Conservation (phyloP, 2,888 invertebrate genomes). For the Meteorus cinctellus region DNA sequence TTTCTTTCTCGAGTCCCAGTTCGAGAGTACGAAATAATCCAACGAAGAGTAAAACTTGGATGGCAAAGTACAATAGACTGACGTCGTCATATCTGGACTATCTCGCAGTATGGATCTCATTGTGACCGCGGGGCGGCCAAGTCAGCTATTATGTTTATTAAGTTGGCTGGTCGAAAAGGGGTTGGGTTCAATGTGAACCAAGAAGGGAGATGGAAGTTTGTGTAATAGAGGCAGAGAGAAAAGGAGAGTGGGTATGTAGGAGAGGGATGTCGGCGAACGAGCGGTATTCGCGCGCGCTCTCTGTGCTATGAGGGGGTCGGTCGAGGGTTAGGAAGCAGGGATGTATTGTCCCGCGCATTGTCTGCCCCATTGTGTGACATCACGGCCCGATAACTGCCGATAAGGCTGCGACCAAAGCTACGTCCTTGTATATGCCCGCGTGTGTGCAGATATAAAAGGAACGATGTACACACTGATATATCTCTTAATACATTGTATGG, state of each 20-base stretch:
- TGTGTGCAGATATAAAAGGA: slow-evolving; percentile 52
- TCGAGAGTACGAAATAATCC: slow-evolving; percentile 55
- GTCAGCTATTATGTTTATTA: slow-evolving; percentile 73
- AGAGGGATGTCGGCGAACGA: slow-evolving; percentile 38
- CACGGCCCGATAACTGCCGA: slow-evolving; percentile 74
- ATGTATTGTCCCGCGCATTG: slow-evolving; percentile 72
- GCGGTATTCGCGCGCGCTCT: slow-evolving; percentile 34
- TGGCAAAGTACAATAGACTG: slow-evolving; percentile 59
- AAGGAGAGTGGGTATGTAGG: slow-evolving; percentile 49
- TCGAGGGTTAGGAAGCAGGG: slow-evolving; percentile 61
- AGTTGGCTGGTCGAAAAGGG: slow-evolving; percentile 63
- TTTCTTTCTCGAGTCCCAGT: background rate
- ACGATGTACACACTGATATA: slow-evolving; percentile 42
- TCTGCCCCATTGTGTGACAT: slow-evolving; percentile 73
- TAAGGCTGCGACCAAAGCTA: slow-evolving; percentile 70
- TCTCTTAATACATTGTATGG: slow-evolving; percentile 21
- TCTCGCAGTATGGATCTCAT: slow-evolving; percentile 68
- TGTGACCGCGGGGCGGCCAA: slow-evolving; percentile 67
- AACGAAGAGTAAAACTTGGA: slow-evolving; percentile 60
- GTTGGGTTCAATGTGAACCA: slow-evolving; percentile 46
- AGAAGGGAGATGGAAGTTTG: slow-evolving; percentile 48
- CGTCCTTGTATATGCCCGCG: slow-evolving; percentile 48
- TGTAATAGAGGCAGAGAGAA: slow-evolving; percentile 51
- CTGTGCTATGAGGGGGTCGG: slow-evolving; percentile 50
- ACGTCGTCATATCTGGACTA: slow-evolving; percentile 66